phyloP scores from a whole-genome alignment of 2,888 invertebrate genomes.

The Labia minor region DNA sequence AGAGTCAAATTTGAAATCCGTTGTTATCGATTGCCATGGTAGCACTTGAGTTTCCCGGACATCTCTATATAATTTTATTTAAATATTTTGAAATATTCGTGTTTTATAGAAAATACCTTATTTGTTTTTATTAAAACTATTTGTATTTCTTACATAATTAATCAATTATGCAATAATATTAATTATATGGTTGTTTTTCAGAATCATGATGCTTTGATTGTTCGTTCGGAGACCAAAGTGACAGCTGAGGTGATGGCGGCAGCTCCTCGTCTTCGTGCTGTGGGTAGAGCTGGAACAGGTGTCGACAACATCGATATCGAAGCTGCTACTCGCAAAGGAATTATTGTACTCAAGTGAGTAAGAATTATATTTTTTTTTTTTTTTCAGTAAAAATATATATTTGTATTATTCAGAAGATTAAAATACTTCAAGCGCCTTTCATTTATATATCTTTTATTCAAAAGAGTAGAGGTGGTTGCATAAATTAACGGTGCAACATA shows the following conservation, averaged over 20 bases:
- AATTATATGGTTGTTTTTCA: slow-evolving; percentile 43
- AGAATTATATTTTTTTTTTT: not conserved
- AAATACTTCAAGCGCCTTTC: not conserved
- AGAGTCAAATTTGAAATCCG: no score
- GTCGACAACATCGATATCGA: slow-evolving; percentile 93
- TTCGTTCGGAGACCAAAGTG: slow-evolving; percentile 90
- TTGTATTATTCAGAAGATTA: not conserved
- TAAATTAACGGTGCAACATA: no score
- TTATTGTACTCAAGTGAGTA: slow-evolving; percentile 88
- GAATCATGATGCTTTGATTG: slow-evolving; percentile 84
- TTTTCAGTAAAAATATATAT: not conserved
- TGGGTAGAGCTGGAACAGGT: slow-evolving; percentile 96
- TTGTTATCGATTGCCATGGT: no score
- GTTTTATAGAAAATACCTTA: no score
- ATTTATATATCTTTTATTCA: slow-evolving; percentile 15
- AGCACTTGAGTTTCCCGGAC: no score
- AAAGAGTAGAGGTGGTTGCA: no score
- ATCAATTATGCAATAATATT: no score
- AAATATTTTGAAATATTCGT: no score
- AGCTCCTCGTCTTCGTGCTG: slow-evolving; percentile 65
- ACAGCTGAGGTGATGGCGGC: slow-evolving; percentile 73
- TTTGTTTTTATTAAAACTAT: no score
- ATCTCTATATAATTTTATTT: no score
- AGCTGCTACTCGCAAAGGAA: slow-evolving; percentile 70
- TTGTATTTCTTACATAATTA: no score